phyloP scores from a whole-genome alignment of 2,797 vertebrate species.

The Crocodylus rhombifer region DNA sequence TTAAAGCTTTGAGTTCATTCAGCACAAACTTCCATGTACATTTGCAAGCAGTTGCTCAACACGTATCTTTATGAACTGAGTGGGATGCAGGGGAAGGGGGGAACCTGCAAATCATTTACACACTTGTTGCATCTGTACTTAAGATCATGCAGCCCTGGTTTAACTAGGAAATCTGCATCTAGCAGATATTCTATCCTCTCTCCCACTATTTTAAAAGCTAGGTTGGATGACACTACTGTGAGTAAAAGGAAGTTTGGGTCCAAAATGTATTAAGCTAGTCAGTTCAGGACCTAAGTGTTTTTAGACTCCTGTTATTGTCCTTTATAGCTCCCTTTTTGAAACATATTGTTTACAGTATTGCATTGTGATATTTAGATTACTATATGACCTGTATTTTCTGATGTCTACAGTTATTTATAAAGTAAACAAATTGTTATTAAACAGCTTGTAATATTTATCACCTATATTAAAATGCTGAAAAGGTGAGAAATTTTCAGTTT shows the following conservation, averaged over 20 bases:
- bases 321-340: not conserved
- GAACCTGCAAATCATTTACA: not conserved
- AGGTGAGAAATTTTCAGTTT: not conserved
- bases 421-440: not conserved
- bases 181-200: not conserved
- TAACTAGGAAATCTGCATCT: not conserved
- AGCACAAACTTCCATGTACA: not conserved
- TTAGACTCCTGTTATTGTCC: not conserved
- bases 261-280: not conserved
- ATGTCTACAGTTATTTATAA: not conserved
- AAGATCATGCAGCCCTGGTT: not conserved
- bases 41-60: not conserved
- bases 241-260: not conserved
- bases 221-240: not conserved
- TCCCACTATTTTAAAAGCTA: not conserved
- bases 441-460: not conserved
- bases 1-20: not conserved
- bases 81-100: too few relatives aligned
- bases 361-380: not conserved
- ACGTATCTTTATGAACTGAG: not conserved
- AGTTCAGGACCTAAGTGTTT: not conserved
- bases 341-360: not conserved
- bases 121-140: not conserved
- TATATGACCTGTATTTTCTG: not conserved
- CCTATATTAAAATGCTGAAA: not conserved